Base-by-base conservation (phyloP, 2,888 invertebrate genomes). In the Lymantria dispar region DNA sequence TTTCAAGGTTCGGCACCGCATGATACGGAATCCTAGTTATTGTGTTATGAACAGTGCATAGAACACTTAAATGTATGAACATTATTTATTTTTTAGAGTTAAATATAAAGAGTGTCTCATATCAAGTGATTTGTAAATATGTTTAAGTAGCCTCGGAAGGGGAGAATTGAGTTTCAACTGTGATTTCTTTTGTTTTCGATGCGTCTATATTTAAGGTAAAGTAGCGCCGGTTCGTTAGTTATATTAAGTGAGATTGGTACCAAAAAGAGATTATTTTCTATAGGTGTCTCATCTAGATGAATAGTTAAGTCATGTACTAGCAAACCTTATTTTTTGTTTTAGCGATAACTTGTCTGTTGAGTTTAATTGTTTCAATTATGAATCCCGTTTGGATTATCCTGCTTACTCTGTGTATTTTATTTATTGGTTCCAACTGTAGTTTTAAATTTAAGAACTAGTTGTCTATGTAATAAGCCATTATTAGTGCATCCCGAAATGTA, bases 201-300 rank as follows among this genome's bases (percentile, higher is more conserved):
- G 74, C 76, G 71, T 79, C 77, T 76, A 76, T 78, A 78, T 75
- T 65, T 80, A 80, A 82, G 77, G 76, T 82, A 76, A 76, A 45
- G 72, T 80, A 80, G 76, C 57, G 61, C 72, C 62, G 74, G 67
- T 74, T 76, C 62, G 74, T 77, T 81, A 76, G 80, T 77, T 80
- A 76, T 80, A 77, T 81, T 73, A 85, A 89, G 89, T 90, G 90
- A 90, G 90, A 90, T 85, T 82, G 80, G 80, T 88, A 89, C 90
- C 90, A 89, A 90, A 90, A 90, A 89, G 85, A 87, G 87, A 89
- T 90, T 87, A 85, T 82, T 80, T 80, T 79, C 76, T 82, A 83
- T 79, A 70, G 77, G 74, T 83, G 80, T 76, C 76, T 74, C 76
- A 68, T 75, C 72, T 82, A 87, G 82, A 72, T 67, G 62, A 70